These are phyloP conservation scores for Pemphigus obesinymphae DNA, from an alignment of 1,140 invertebrate genomes.

Conservation along the genomic window DNA sequence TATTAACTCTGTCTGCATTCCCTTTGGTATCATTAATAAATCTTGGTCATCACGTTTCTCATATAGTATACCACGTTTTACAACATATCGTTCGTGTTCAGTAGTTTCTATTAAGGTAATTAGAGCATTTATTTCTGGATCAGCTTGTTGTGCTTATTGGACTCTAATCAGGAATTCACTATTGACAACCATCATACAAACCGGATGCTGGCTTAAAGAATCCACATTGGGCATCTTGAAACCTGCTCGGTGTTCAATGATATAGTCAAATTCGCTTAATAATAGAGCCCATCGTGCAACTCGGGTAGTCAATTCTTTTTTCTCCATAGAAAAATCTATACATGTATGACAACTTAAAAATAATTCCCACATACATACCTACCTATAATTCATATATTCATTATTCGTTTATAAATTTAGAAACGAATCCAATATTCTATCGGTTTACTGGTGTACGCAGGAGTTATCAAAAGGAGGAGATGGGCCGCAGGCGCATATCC, in stretches of 20 bases:
- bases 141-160: neutral
- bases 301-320: neutral
- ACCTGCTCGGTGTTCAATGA: neutral
- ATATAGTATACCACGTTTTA: neutral
- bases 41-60: neutral
- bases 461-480: too few relatives aligned
- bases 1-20: too few relatives aligned
- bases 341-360: too few relatives aligned
- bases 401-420: too few relatives aligned
- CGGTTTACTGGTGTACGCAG: too few relatives aligned
- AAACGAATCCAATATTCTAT: too few relatives aligned
- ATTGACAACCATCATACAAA: too few relatives aligned
- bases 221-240: slow-evolving; percentile 17
- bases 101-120: neutral
- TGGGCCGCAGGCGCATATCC: too few relatives aligned
- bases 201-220: neutral
- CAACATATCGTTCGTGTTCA: neutral
- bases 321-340: too few relatives aligned
- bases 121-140: too few relatives aligned
- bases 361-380: too few relatives aligned
- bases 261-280: neutral
- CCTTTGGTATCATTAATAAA: neutral
- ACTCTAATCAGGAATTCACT: neutral
- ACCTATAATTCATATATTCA: too few relatives aligned
- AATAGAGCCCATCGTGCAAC: neutral